Conservation (phyloP, 1,140 invertebrate genomes). For the Microplitis mediator region DNA sequence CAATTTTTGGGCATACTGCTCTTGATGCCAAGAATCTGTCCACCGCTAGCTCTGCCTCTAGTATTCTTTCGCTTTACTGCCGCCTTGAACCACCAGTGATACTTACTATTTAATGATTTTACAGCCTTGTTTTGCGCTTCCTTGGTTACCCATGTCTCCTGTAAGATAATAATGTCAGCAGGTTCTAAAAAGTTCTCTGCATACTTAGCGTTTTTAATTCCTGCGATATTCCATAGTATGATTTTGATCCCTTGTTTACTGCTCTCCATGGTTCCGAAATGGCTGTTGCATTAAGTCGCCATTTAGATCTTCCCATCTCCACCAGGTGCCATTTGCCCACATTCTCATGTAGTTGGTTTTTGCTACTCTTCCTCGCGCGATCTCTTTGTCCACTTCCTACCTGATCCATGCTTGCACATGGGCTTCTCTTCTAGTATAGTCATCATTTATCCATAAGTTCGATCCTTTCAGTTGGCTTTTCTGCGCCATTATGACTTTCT, state of each 20-base stretch:
- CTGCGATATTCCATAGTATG: background rate
- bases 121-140: constrained; percentile 9
- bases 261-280: background rate
- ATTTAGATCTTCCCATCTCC: background rate
- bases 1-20: constrained; percentile 3
- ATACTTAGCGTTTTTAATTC: background rate
- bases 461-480: constrained; percentile 4
- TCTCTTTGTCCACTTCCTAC: background rate
- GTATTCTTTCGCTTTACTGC: constrained; percentile 21
- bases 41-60: constrained; percentile 25
- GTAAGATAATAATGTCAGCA: constrained; percentile 13
- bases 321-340: background rate
- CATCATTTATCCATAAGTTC: constrained; percentile 20
- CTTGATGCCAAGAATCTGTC: constrained; percentile 28
- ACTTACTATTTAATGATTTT: constrained; percentile 14
- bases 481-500: constrained; percentile 9
- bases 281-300: background rate
- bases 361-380: background rate
- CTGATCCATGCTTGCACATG: constrained; percentile 6
- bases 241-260: background rate
- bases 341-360: background rate
- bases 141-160: constrained; percentile 30
- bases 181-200: constrained; percentile 18
- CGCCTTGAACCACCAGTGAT: constrained; percentile 14
- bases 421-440: constrained; percentile 7